Conservation (phyloP, 2,797 vertebrate species). For the Atherinosoma microstoma region DNA sequence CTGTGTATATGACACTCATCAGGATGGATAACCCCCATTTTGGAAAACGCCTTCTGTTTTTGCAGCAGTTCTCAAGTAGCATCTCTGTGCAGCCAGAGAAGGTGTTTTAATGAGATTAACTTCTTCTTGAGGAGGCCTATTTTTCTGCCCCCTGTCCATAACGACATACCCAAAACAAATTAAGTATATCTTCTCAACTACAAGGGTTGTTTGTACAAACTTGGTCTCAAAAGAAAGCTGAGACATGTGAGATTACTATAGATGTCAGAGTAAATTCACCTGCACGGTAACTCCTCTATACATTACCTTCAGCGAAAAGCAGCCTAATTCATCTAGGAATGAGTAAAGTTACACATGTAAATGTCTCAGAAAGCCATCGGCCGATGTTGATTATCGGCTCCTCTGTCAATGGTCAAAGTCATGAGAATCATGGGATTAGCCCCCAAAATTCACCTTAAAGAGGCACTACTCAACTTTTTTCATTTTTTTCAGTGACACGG, state of each 20-base stretch:
- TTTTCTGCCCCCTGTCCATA: neutral
- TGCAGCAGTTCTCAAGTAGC: conserved; percentile 26
- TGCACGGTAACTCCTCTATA: neutral
- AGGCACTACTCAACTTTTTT: too few species aligned
- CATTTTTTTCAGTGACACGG: too few species aligned
- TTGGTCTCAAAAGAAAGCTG: neutral
- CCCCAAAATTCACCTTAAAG: too few species aligned
- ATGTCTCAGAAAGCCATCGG: too few species aligned
- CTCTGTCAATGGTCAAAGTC: too few species aligned
- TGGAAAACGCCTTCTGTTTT: conserved; percentile 46
- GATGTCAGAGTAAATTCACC: neutral
- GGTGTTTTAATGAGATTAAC: conserved; percentile 75
- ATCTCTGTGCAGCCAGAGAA: conserved; percentile 46
- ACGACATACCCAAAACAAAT: neutral
- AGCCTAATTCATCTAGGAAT: neutral
- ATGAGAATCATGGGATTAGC: too few species aligned
- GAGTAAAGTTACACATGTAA: neutral
- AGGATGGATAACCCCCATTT: conserved; percentile 66
- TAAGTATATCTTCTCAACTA: neutral
- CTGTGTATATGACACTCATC: conserved; percentile 60
- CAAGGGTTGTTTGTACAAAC: neutral
- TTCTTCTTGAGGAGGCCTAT: neutral
- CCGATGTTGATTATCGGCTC: too few species aligned
- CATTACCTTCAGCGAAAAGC: neutral
- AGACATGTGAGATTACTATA: neutral